Base-by-base conservation (phyloP, 2,113 vertebrate genomes). In the Microcebus ravelobensis region DNA sequence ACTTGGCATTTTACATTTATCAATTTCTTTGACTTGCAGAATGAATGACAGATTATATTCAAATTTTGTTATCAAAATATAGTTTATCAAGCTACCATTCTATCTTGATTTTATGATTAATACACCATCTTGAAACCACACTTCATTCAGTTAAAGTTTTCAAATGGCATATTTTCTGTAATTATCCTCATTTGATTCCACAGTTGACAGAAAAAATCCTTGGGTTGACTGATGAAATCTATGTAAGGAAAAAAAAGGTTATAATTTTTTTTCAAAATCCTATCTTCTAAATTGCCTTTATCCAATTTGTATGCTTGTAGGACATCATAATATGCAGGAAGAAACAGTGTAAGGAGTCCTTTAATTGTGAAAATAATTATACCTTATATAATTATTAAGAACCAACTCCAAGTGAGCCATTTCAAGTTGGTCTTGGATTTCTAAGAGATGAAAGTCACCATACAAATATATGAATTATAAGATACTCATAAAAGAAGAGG, bases 71-170 rank as follows among this genome's bases (percentile, higher is more conserved):
- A 82, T 74, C 34, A 83, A 39, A 45, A 17, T 59, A 61, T 55
- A 81, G 20, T 59, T 89, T 73, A 55, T 79, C 27, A 87, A 67
- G 59, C 52, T 90, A 74, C 0, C 0, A n/a, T 88, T 71, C 80
- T 85, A 77, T 7, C 48, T 85, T 92, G 15, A 45, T 86, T 91
- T 96, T 88, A 8, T 12, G 34, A 89, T 74, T 91, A 79, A 71
- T 29, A 23, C 77, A 86, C 3, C 11, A 89, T 82, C 8, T 76
- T 86, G 34, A 95, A 55, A 57, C 14, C 14, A 83, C 9, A 79
- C 25, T 74, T 89, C 42, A 67, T 84, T 91, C 77, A 89, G 17
- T 93, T 95, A 48, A 59, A 52, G 17, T n/a, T 74, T 95, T 57
- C 85, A 76, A 89, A 57, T 67, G 18, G 6, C 17, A 36, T 68